These are phyloP conservation scores for Himalopsyche anomala DNA, from an alignment of 2,888 invertebrate genomes.

Conservation along the genomic window DNA sequence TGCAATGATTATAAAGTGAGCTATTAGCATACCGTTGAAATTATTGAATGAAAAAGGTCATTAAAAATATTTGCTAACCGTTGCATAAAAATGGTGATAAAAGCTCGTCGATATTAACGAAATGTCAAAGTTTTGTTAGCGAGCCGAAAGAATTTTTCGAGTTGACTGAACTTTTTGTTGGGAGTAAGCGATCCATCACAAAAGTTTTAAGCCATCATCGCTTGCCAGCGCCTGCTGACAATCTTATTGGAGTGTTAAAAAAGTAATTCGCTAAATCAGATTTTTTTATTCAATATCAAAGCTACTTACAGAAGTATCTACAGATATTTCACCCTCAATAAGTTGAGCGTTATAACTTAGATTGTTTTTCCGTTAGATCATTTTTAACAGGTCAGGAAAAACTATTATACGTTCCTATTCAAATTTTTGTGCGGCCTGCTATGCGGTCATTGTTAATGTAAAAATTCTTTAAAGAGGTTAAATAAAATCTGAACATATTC, in stretches of 20 bases:
- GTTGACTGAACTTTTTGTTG: slow-evolving; percentile 11
- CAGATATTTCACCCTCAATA: background rate
- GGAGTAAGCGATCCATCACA: slow-evolving; percentile 17
- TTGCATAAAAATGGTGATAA: slow-evolving; percentile 14
- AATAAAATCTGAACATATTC: too few species aligned
- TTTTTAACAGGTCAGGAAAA: too few species aligned
- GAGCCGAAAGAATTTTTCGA: slow-evolving; percentile 8
- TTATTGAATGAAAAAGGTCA: background rate
- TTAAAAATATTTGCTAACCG: background rate
- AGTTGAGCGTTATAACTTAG: background rate
- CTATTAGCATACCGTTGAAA: background rate
- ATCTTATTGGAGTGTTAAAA: slow-evolving; percentile 26
- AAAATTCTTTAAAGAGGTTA: too few species aligned
- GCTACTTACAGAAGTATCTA: background rate
- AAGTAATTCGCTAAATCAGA: slow-evolving; percentile 23
- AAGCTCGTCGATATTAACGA: slow-evolving; percentile 16
- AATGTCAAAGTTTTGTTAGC: slow-evolving; percentile 7
- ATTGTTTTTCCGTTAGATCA: too few species aligned
- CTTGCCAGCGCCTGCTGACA: background rate
- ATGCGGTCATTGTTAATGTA: too few species aligned
- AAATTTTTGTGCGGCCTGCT: too few species aligned
- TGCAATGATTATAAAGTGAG: too few species aligned
- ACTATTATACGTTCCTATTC: too few species aligned
- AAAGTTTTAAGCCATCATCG: slow-evolving; percentile 30
- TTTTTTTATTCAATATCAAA: background rate